Evolutionary conservation across 2,888 invertebrate genomes (phyloP).

Genomic region (Drosophila dives): DNA sequence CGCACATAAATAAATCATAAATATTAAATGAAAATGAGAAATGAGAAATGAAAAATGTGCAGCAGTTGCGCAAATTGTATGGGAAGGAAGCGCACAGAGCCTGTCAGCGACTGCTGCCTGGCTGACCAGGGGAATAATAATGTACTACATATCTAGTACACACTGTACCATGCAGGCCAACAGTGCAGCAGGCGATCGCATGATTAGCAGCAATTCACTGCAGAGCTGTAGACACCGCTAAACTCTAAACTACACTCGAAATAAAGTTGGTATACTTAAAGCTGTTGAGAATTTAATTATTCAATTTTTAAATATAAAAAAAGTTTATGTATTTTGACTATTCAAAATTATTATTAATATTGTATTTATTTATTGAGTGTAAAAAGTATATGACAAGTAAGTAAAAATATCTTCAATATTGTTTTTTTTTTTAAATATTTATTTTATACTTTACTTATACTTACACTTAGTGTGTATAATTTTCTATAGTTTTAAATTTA

Average conservation of each 20-base stretch:
- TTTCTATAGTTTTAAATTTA: no score
- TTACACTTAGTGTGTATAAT: no score
- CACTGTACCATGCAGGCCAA: constrained; percentile 25
- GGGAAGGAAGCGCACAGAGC: constrained; percentile 73
- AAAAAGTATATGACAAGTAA: background rate
- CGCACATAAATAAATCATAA: constrained; percentile 81
- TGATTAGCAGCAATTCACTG: constrained; percentile 70
- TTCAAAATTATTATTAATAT: background rate
- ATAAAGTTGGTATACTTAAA: background rate
- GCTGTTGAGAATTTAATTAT: background rate
- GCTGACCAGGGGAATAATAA: constrained; percentile 47
- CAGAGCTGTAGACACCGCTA: constrained; percentile 8
- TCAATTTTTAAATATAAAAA: background rate
- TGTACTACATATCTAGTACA: constrained; percentile 7
- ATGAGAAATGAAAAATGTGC: constrained; percentile 77
- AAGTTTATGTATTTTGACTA: background rate
- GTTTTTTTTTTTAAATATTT: background rate
- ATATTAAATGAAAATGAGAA: constrained; percentile 79
- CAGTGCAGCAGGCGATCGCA: constrained; percentile 71
- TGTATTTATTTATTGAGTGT: background rate
- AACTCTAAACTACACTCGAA: background rate
- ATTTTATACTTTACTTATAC: no score
- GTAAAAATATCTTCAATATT: background rate
- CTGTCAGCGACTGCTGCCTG: constrained; percentile 64
- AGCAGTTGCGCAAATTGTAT: constrained; percentile 40